phyloP scores from a whole-genome alignment of 1,140 invertebrate genomes.

The Cydia fagiglandana region DNA sequence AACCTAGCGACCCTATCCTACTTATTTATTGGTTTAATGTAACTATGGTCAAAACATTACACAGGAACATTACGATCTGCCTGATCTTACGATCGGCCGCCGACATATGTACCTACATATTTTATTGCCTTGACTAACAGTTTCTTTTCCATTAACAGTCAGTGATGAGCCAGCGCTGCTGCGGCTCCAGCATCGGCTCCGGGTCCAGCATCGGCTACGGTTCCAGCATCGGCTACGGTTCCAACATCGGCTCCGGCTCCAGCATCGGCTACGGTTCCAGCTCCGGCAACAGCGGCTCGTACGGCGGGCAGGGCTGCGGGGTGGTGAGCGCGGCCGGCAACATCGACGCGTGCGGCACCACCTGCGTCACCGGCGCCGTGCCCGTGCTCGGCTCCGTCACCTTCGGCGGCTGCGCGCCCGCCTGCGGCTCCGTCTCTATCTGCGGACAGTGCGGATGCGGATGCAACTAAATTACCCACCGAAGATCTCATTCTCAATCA shows the following conservation, averaged over 20 bases:
- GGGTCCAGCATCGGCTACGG: too few species aligned
- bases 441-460: slow-evolving; percentile 46
- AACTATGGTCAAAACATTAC: too few species aligned
- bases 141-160: background rate
- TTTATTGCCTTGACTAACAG: too few species aligned
- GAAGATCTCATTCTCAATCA: background rate
- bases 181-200: background rate
- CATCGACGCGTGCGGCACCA: slow-evolving; percentile 49
- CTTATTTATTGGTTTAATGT: too few species aligned
- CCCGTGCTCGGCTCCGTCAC: slow-evolving; percentile 50
- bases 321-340: slow-evolving; percentile 48
- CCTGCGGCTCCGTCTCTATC: slow-evolving; percentile 53
- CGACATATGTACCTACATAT: too few species aligned
- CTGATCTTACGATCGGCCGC: too few species aligned
- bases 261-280: background rate
- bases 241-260: too few species aligned
- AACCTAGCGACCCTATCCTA: too few species aligned
- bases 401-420: slow-evolving; percentile 48
- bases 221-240: too few species aligned
- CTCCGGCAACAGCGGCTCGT: slow-evolving; percentile 33
- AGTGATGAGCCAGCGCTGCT: background rate
- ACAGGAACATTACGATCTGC: too few species aligned
- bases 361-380: slow-evolving; percentile 47
- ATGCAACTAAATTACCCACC: background rate
- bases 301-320: slow-evolving; percentile 51